Percentiles rank a stretch among this genome's conserved stretches.
Conservation (phyloP, 2,113 vertebrate genomes). For the Peromyscus leucopus region DNA sequence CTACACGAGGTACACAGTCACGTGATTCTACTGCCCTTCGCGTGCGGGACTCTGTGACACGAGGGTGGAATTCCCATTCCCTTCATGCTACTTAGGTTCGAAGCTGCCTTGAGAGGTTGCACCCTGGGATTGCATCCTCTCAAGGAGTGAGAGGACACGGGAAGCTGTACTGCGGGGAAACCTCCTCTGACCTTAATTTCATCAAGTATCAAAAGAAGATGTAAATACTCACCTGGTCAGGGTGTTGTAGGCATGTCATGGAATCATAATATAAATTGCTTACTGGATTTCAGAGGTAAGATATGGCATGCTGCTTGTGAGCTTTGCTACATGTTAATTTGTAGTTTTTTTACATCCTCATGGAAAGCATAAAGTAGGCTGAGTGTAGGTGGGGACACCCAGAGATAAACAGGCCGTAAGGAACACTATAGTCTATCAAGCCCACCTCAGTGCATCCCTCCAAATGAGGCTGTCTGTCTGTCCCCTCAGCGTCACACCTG, state of each 20-base stretch:
- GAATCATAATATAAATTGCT: too few species aligned
- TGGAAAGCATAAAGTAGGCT: fast-evolving
- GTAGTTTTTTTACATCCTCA: fast-evolving
- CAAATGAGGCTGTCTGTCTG: fast-evolving
- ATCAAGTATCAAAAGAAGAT: background rate
- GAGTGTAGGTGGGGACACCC: fast-evolving
- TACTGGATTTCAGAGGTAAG: background rate
- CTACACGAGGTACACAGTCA: fast-evolving
- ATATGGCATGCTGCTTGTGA: fast-evolving
- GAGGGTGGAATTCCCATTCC: too few species aligned
- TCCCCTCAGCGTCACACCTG: fast-evolving
- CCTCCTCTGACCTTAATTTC: fast-evolving
- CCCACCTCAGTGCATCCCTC: fast-evolving
- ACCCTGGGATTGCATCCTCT: background rate
- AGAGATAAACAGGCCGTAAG: fast-evolving
- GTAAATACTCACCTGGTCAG: background rate
- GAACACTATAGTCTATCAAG: too few species aligned
- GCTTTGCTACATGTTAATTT: background rate
- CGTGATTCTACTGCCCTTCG: too few species aligned
- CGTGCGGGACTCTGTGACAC: background rate
- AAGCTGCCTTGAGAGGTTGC: background rate
- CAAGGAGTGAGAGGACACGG: fast-evolving
- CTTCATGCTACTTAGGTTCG: fast-evolving
- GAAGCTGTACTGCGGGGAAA: fast-evolving
- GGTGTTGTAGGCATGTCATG: fast-evolving